Conservation (phyloP, 2,113 vertebrate species). For the Eudyptes chrysolophus region DNA sequence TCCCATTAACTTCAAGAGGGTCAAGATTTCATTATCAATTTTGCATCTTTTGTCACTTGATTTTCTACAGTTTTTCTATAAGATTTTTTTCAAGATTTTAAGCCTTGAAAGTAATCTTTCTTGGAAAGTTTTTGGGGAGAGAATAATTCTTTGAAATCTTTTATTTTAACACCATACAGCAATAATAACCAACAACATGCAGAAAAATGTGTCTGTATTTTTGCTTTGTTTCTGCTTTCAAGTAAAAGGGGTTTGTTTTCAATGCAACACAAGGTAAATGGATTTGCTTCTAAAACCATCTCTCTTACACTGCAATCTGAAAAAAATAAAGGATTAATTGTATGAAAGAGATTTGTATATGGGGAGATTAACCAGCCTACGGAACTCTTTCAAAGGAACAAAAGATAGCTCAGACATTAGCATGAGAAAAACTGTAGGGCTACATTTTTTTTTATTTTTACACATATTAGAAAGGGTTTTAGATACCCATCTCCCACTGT, state of each 20-base stretch:
- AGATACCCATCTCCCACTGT: neutral
- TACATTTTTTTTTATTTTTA: neutral
- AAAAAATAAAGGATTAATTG: slow-evolving; percentile 26
- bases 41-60: neutral
- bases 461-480: neutral
- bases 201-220: neutral
- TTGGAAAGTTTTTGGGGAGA: neutral
- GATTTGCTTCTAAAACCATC: slow-evolving; percentile 1
- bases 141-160: neutral
- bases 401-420: slow-evolving; percentile 2
- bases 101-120: neutral
- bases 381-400: neutral
- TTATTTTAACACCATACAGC: neutral
- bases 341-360: neutral
- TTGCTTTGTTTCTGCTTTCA: neutral
- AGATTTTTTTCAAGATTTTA: neutral
- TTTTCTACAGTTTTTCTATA: neutral
- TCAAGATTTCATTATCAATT: neutral
- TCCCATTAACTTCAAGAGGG: neutral
- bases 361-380: slow-evolving; percentile 21
- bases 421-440: slow-evolving; percentile 21
- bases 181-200: neutral
- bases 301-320: neutral
- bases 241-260: neutral
- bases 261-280: neutral